These are phyloP conservation scores for Tinea semifulvella DNA, from an alignment of 2,888 invertebrate genomes.

Conservation along the genomic window DNA sequence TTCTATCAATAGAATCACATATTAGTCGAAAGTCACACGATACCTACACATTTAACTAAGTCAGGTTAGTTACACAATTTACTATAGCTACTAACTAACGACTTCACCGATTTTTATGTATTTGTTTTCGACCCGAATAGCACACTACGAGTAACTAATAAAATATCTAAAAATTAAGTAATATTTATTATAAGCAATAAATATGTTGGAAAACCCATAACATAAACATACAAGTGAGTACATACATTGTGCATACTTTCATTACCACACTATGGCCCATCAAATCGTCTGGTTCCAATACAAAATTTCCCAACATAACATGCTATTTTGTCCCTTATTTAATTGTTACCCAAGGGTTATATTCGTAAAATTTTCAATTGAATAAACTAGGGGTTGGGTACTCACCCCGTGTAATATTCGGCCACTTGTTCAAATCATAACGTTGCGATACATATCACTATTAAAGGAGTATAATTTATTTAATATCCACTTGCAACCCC, in stretches of 20 bases:
- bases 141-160: too few relatives aligned
- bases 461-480: slow-evolving; percentile 59
- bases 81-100: too few relatives aligned
- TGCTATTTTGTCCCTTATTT: neutral
- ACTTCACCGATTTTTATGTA: too few relatives aligned
- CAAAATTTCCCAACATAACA: neutral
- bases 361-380: neutral
- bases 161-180: too few relatives aligned
- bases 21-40: too few relatives aligned
- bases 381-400: slow-evolving; percentile 3
- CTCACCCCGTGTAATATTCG: slow-evolving; percentile 35
- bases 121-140: too few relatives aligned
- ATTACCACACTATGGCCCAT: slow-evolving; percentile 11
- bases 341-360: neutral
- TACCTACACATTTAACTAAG: too few relatives aligned
- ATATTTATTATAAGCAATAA: neutral
- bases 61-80: too few relatives aligned
- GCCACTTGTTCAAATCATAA: slow-evolving; percentile 62
- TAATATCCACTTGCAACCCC: slow-evolving; percentile 51
- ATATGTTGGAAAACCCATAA: slow-evolving; percentile 8
- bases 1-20: too few relatives aligned
- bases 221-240: neutral
- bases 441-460: slow-evolving; percentile 58
- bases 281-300: slow-evolving; percentile 1
- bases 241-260: neutral